Base-by-base conservation (phyloP, 2,797 vertebrate species). In the Semotilus atromaculatus region DNA sequence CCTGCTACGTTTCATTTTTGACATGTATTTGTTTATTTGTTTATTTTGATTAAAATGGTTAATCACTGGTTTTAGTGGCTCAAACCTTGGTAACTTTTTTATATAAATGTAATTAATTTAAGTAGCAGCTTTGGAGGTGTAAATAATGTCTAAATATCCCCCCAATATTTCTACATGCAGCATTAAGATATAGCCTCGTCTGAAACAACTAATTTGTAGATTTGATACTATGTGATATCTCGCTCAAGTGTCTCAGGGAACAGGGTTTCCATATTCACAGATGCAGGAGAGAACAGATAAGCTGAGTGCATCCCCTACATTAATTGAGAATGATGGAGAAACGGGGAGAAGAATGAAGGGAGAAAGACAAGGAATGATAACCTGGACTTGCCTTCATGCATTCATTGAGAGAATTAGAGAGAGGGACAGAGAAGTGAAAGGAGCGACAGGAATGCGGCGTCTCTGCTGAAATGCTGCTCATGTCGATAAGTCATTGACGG, bases 271-370 rank as follows among this genome's bases (percentile, higher is more conserved):
- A 94, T 95, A 95, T 95, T 94, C 93, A 95, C 93, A 94, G 91
- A 90, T 86, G 83, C 80, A 85, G 76, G 75, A 73, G 88, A 83
- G 75, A 75, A 86, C 89, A 92, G 94, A 95, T 95, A 95, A 93
- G 93, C 92, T 92, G 90, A 84, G 91, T 90, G 90, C 90, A 91
- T 93, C 92, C 89, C 91, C 91, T 83, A 89, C 90, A 92, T 93
- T 94, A 95, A 94, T 93, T 93, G 92, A 93, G 95, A 94, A 94
- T 93, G 93, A 95, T 94, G 92, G 91, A 93, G 92, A 93, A 92
- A 90, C 88, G 88, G 88, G 90, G 73, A 77, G 89, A 91, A 86
- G 88, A 90, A 91, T 91, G 90, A 87, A 90, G 89, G 85, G 89
- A 92, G 36, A 64, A 88, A 88, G 87, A 89, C 89, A 81, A 88